Evolutionary conservation across 2,113 vertebrate species (phyloP).

Genomic region (Proteles cristata): DNA sequence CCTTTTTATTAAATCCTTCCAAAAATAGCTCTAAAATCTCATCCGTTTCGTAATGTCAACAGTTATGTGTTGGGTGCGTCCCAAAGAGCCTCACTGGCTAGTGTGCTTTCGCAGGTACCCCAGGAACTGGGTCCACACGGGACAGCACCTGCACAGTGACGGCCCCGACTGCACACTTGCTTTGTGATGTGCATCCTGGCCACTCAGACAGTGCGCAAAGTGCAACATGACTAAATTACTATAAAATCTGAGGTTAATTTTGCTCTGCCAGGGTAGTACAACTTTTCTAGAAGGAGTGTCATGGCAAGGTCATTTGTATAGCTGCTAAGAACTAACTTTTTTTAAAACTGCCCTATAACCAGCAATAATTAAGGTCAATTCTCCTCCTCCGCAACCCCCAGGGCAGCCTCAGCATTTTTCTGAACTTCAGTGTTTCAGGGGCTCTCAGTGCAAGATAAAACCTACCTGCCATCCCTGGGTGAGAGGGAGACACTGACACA

Average conservation of each 20-base stretch:
- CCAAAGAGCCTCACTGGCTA: not conserved
- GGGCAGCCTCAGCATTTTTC: not conserved
- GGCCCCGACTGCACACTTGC: not conserved
- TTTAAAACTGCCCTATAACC: not conserved
- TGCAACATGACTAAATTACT: not conserved
- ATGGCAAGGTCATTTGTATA: not conserved
- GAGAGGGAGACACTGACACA: not conserved
- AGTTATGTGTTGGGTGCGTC: not conserved
- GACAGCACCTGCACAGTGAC: not conserved
- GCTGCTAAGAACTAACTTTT: not conserved
- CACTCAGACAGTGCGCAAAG: not conserved
- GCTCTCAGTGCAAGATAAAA: not conserved
- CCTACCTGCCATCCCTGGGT: not conserved
- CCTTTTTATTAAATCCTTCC: slow-evolving; percentile 36
- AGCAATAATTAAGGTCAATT: not conserved
- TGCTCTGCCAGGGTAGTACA: not conserved
- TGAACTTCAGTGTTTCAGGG: not conserved
- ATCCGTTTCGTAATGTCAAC: not conserved
- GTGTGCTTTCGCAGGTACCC: not conserved
- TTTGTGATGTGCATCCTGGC: not conserved
- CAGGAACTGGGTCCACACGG: not conserved
- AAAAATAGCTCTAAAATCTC: slow-evolving; percentile 12
- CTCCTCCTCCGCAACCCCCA: not conserved
- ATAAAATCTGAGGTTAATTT: not conserved
- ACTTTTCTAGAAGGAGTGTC: not conserved